Evolutionary conservation across 2,113 vertebrate genomes (phyloP).

Genomic region (Corydoras sp.): DNA sequence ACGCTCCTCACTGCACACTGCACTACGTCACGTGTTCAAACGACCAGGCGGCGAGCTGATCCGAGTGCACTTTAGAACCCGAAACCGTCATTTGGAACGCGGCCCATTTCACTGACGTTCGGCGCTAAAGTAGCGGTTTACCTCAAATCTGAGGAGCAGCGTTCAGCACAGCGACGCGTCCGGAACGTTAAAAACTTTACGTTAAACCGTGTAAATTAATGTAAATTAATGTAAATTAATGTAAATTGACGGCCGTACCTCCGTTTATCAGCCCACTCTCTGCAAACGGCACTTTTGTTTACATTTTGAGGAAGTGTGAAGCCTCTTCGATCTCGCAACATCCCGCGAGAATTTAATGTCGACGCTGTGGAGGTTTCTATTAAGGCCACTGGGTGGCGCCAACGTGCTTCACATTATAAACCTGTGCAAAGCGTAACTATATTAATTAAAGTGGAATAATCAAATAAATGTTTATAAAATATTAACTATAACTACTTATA

Average conservation of each 20-base stretch:
- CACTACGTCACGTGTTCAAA: no score
- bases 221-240: not conserved
- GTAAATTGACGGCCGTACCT: constrained; percentile 3
- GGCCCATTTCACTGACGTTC: no score
- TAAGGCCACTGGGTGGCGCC: not conserved
- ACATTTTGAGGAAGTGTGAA: constrained; percentile 59
- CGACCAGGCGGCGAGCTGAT: no score
- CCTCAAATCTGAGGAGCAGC: no score
- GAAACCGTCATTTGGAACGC: no score
- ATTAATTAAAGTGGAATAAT: no score
- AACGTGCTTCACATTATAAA: not conserved
- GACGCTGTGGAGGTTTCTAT: not conserved
- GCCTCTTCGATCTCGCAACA: constrained; percentile 47
- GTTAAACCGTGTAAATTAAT: not conserved
- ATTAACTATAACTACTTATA: no score
- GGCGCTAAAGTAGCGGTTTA: no score
- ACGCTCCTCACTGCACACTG: no score
- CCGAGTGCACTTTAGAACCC: no score
- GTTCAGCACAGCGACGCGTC: no score
- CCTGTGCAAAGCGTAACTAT: not conserved
- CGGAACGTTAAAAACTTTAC: not conserved
- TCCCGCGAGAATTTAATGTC: constrained; percentile 36
- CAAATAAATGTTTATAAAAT: no score
- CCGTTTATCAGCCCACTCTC: constrained; percentile 4
- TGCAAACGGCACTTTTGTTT: constrained; percentile 47